phyloP scores from a whole-genome alignment of 2,797 vertebrate genomes.

The Ctenosaura bakeri region DNA sequence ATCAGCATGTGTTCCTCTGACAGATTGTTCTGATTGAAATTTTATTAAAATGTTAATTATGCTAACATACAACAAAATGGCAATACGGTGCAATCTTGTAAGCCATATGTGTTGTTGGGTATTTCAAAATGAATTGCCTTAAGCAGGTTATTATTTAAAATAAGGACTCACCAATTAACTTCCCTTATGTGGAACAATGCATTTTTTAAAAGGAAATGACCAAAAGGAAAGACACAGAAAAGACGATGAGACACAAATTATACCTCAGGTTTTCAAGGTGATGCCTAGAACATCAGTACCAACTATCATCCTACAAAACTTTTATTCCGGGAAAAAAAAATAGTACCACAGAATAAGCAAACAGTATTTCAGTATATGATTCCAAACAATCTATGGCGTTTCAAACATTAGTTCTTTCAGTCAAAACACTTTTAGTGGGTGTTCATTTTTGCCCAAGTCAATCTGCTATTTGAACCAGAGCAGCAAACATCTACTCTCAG shows the following conservation, averaged over 20 bases:
- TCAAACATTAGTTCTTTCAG: not conserved
- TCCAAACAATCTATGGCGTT: not conserved
- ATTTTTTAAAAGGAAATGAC: conserved; percentile 3
- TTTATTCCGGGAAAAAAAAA: not conserved
- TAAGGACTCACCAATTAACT: conserved; percentile 15
- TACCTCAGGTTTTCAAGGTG: not conserved
- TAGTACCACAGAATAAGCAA: not conserved
- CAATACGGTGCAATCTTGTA: conserved; percentile 47
- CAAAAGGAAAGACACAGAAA: conserved; percentile 15
- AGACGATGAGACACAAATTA: not conserved
- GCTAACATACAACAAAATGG: conserved; percentile 42
- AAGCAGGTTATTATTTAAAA: conserved; percentile 45
- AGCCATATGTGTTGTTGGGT: conserved; percentile 28
- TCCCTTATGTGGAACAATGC: not conserved
- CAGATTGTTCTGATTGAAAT: conserved; percentile 58
- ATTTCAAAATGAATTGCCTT: conserved; percentile 41
- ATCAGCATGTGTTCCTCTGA: conserved; percentile 60
- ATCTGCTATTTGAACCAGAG: not conserved
- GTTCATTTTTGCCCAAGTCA: not conserved
- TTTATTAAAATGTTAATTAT: conserved; percentile 71
- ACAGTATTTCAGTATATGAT: not conserved
- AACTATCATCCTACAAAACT: not conserved
- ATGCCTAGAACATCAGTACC: not conserved
- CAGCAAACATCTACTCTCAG: not conserved
- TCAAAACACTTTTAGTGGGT: not conserved